Percentiles rank a stretch among this genome's conserved stretches.
These are phyloP conservation scores for Helicoverpa zea DNA, from an alignment of 1,140 invertebrate species.

Conservation along the genomic window DNA sequence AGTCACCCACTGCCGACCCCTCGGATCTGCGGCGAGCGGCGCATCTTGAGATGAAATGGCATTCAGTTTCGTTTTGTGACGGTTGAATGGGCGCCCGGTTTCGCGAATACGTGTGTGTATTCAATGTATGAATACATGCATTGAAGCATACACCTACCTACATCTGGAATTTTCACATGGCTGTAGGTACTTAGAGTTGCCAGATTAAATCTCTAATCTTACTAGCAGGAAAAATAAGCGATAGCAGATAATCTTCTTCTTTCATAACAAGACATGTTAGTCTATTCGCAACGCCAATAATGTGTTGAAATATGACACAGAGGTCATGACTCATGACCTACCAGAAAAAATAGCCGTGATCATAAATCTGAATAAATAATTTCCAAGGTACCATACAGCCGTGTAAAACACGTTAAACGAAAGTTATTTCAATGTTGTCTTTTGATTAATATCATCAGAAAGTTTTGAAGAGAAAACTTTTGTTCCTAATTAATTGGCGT, in stretches of 20 bases:
- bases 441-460: not conserved
- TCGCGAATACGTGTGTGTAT: slow-evolving; percentile 51
- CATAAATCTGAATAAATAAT: slow-evolving; percentile 8
- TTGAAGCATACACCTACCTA: slow-evolving; percentile 25
- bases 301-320: not conserved
- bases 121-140: slow-evolving; percentile 55
- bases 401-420: slow-evolving; percentile 15
- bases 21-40: slow-evolving; percentile 59
- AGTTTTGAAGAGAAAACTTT: too few species aligned
- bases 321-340: not conserved
- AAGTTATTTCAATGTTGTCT: not conserved
- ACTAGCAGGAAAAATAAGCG: not conserved
- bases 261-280: not conserved
- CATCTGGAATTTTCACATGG: slow-evolving; percentile 29
- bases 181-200: slow-evolving; percentile 1
- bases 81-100: slow-evolving; percentile 69
- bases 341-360: not conserved
- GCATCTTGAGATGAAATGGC: slow-evolving; percentile 76
- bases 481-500: not conserved
- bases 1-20: slow-evolving; percentile 51
- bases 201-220: not conserved
- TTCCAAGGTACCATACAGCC: not conserved
- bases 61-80: slow-evolving; percentile 73
- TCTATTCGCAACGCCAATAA: not conserved
- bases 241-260: not conserved